Evolutionary conservation across 2,797 vertebrate species (phyloP), one percentile per base, ranked within the genome.

Genomic region (Danio jaintianensis): DNA sequence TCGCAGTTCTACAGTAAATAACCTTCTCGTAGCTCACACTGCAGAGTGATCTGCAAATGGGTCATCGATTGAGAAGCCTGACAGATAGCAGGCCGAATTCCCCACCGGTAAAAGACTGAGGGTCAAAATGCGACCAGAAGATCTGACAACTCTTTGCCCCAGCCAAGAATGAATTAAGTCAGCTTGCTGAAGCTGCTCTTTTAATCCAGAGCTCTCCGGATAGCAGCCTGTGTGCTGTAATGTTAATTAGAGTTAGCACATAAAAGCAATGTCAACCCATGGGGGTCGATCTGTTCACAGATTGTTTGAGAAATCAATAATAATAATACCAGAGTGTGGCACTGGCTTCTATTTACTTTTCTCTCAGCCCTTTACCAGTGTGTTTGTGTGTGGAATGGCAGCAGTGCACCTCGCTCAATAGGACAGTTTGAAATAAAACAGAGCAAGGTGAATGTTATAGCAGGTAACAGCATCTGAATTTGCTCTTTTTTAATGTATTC

Each of bases 181-280:
- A 83, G 56, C 59, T 18, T 45, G 52, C 84, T 63, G 61, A 58
- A 48, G 53, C 59, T 72, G 66, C 48, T 55, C 36, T 59, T 74
- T 78, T n/a, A 80, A n/a, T 38, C 36, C 47, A 64, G 12, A 11
- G 67, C 42, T 78, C 59, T 71, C 13, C 42, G 3, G 68, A 38
- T 47, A 55, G 71, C 68, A 70, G 53, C 29, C 58, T 76, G 56
- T 79, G 16, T 72, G 75, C 40, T 63, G 11, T 81, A 72, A 63
- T 83, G 82, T 59, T 83, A 71, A 83, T 83, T 76, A 76, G 58
- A 78, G 53, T 68, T 75, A 82, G 77, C 69, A 78, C 43, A 83
- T 79, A 55, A 85, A 84, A 73, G 66, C 73, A 80, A 18, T 68
- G 55, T 81, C 64, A 82, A 70, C 52, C 58, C 56, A 56, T 38